Base-by-base conservation (phyloP, 2,797 vertebrate genomes). In the Cheirogaleus major region DNA sequence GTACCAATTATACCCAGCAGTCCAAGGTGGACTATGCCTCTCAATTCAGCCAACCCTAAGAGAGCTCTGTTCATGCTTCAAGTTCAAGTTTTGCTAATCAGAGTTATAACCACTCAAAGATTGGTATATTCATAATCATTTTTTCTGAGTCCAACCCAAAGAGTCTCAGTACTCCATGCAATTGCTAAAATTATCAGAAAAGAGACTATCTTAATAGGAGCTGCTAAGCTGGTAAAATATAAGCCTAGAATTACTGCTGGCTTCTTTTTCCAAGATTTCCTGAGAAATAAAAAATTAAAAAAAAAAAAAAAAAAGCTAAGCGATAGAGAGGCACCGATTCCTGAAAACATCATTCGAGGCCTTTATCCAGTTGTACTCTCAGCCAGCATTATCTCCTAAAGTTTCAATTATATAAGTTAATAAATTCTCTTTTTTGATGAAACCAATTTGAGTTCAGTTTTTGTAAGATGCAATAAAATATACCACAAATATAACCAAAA, bases 381-480 rank as follows among this genome's bases (percentile, higher is more conserved):
- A 65, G 17, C 41, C 9, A 92, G 52, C 25, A 79, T 45, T 93
- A 92, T 52, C 38, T 63, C 43, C 10, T 48, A 48, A 81, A 78
- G 57, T 88, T 89, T 97, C 38, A 91, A 43, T 73, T 90, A 75
- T 7, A 4, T n/a, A 79, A 81, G 15, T 94, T 35, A 96, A 48
- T 57, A 95, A 86, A 72, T 75, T 86, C 32, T 10, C 8, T 41
- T 79, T 90, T 82, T 35, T n/a, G 25, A 72, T 89, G 5, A 91
- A 89, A 84, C 32, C 30, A 45, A 59, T 79, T 85, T 93, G 63
- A 93, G 48, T 80, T 89, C 38, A n/a, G 25, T 83, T 90, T 97
- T 91, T 43, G 48, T 84, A 73, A 96, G 2, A 72, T 88, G 13
- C 27, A 79, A 95, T 91, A 95, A 95, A 95, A 80, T 38, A 30